Percentiles rank a stretch among this genome's conserved stretches.
phyloP scores from a whole-genome alignment of 2,888 invertebrate species.

The Brachyopa scutellaris region DNA sequence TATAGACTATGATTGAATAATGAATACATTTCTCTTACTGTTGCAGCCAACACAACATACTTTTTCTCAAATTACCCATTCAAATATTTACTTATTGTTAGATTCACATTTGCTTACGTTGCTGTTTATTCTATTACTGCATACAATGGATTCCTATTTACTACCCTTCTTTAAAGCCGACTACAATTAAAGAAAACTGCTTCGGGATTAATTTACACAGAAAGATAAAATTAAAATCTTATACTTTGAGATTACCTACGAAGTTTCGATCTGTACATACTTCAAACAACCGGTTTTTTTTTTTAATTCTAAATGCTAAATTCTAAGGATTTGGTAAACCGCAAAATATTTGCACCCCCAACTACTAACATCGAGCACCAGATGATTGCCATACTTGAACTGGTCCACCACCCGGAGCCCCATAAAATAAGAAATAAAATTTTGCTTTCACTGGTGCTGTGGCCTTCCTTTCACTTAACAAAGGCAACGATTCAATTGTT shows the following conservation, averaged over 20 bases:
- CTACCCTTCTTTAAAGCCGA: background rate
- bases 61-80: too few relatives aligned
- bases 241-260: too few relatives aligned
- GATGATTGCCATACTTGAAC: background rate
- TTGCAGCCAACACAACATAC: too few relatives aligned
- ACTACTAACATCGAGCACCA: background rate
- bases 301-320: too few relatives aligned
- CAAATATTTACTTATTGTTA: background rate
- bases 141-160: background rate
- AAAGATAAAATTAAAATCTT: too few relatives aligned
- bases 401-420: background rate
- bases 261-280: too few relatives aligned
- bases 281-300: too few relatives aligned
- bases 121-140: background rate
- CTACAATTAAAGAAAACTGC: background rate
- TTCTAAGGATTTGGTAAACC: slow-evolving; percentile 8
- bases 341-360: background rate
- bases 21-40: too few relatives aligned
- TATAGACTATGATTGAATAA: too few relatives aligned
- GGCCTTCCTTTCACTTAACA: background rate
- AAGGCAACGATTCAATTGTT: slow-evolving; percentile 13
- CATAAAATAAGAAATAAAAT: slow-evolving; percentile 7
- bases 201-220: too few relatives aligned
- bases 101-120: background rate
- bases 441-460: background rate